These are phyloP conservation scores for Fragum whitleyi DNA, from an alignment of 2,888 invertebrate genomes.

Conservation along the genomic window DNA sequence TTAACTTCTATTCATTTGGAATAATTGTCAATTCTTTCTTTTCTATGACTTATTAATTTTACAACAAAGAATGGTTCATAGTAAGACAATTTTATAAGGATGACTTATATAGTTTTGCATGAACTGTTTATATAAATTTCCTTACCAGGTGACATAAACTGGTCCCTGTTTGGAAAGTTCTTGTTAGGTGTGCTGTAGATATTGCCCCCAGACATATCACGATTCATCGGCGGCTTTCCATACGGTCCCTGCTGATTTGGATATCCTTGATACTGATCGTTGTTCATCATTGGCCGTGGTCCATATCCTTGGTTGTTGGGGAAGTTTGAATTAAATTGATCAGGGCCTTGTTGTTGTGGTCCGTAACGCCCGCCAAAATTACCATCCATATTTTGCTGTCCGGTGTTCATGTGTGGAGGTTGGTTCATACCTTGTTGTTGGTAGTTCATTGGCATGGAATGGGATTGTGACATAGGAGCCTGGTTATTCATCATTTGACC, in stretches of 20 bases:
- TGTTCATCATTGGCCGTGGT: conserved; percentile 65
- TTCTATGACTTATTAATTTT: too few relatives aligned
- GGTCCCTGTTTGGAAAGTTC: conserved; percentile 71
- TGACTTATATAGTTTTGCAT: too few relatives aligned
- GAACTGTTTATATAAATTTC: too few relatives aligned
- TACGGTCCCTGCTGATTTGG: conserved; percentile 67
- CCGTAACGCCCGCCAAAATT: conserved; percentile 36
- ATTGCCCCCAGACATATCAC: conserved; percentile 62
- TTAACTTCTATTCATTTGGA: too few relatives aligned
- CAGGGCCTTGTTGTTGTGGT: conserved; percentile 45
- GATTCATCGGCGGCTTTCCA: conserved; percentile 66
- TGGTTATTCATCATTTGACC: conserved; percentile 32
- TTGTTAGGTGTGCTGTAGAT: conserved; percentile 78
- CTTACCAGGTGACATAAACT: conserved; percentile 69
- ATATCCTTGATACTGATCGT: conserved; percentile 70
- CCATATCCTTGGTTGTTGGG: conserved; percentile 54
- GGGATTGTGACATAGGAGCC: conserved; percentile 29
- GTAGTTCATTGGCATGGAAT: conserved; percentile 36
- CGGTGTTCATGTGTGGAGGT: conserved; percentile 42
- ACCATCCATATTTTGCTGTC: conserved; percentile 48
- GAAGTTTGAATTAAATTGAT: conserved; percentile 37
- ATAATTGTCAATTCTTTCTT: too few relatives aligned
- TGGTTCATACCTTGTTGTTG: conserved; percentile 47
- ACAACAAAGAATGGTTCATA: too few relatives aligned
- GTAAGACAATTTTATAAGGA: too few relatives aligned